phyloP scores from a whole-genome alignment of 1,140 invertebrate species.

The Lepeophtheirus salmonis region DNA sequence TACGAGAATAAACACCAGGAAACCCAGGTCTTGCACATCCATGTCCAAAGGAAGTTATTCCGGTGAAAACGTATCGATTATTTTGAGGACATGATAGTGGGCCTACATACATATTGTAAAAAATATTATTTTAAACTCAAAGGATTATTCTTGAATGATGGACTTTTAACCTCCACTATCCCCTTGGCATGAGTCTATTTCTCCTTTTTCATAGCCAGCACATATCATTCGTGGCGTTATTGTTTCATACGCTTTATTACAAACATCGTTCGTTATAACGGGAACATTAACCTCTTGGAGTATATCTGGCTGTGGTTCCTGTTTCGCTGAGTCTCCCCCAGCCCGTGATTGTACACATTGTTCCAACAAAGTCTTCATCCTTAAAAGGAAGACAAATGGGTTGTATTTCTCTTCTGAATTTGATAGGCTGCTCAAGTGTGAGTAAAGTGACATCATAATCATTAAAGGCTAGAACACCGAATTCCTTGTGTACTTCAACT shows the following conservation, averaged over 20 bases:
- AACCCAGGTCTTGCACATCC: too few species aligned
- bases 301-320: slow-evolving; percentile 53
- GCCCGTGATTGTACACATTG: slow-evolving; percentile 48
- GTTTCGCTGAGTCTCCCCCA: slow-evolving; percentile 65
- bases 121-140: too few species aligned
- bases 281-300: slow-evolving; percentile 62
- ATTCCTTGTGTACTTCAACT: not conserved
- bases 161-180: slow-evolving; percentile 22
- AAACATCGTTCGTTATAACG: slow-evolving; percentile 52
- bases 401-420: not conserved
- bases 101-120: too few species aligned
- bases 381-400: slow-evolving; percentile 22
- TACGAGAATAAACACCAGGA: too few species aligned
- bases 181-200: slow-evolving; percentile 54
- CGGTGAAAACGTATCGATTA: too few species aligned
- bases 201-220: slow-evolving; percentile 31
- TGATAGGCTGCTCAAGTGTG: not conserved
- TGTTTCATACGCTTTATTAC: slow-evolving; percentile 35
- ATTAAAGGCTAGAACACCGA: not conserved
- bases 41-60: too few species aligned
- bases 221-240: slow-evolving; percentile 47
- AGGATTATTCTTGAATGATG: too few species aligned
- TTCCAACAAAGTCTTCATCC: slow-evolving; percentile 46
- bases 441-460: not conserved
- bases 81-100: too few species aligned